These are phyloP conservation scores for Acanthosepion lycidas DNA, from an alignment of 2,888 invertebrate species.

Conservation along the genomic window DNA sequence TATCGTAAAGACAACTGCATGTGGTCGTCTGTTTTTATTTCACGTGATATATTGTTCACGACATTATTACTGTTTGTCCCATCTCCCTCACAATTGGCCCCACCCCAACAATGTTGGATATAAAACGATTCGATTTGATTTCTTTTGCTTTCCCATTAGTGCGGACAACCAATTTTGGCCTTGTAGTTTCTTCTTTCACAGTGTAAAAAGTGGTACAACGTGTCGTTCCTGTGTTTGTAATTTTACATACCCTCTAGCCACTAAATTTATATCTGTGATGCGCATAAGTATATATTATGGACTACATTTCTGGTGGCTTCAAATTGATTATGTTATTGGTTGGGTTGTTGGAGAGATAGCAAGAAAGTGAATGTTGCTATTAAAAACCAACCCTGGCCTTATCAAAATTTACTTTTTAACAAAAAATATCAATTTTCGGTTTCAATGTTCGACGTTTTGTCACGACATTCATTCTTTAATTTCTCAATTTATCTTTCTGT, in stretches of 20 bases:
- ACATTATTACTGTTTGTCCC: neutral
- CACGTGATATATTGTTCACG: neutral
- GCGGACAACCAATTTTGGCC: neutral
- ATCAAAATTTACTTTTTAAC: too few relatives aligned
- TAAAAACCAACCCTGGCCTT: neutral
- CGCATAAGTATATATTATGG: slow-evolving; percentile 33
- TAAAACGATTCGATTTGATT: neutral
- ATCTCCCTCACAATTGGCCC: neutral
- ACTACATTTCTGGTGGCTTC: neutral
- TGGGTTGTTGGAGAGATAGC: neutral
- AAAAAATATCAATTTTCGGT: too few relatives aligned
- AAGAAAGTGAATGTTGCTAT: neutral
- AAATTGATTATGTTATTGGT: neutral
- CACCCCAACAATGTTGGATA: neutral
- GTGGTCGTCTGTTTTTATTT: slow-evolving; percentile 33
- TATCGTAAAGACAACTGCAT: slow-evolving; percentile 10
- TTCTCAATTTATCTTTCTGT: too few relatives aligned
- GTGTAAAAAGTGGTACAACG: neutral
- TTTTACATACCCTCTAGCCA: too few relatives aligned
- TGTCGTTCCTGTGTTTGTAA: neutral
- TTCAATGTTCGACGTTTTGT: too few relatives aligned
- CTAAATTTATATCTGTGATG: neutral
- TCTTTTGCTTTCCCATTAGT: neutral
- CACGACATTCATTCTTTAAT: too few relatives aligned
- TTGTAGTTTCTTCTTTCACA: neutral